Percentiles rank a stretch among this genome's conserved stretches.
phyloP scores from a whole-genome alignment of 2,113 vertebrate species.

The Dryoscopus gambensis region DNA sequence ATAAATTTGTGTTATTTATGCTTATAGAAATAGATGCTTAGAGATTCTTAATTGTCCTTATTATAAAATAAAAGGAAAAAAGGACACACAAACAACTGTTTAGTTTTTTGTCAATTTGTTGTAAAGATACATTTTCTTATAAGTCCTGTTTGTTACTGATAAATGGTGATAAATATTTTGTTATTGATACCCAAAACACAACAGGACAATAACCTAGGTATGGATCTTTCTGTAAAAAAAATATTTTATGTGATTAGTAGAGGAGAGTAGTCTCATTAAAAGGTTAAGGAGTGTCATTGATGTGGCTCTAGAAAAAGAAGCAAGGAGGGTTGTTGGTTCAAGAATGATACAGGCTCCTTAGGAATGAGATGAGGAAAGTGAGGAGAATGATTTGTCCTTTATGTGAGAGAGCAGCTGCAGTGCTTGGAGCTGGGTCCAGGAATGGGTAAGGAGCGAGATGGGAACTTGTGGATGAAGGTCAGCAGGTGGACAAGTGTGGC shows the following conservation, averaged over 20 bases:
- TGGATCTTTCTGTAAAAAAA: not conserved
- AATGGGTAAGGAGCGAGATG: not conserved
- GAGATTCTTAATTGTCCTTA: not conserved
- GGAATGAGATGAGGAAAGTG: not conserved
- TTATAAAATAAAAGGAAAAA: not conserved
- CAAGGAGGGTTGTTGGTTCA: not conserved
- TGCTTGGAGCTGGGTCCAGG: not conserved
- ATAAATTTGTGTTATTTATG: not conserved
- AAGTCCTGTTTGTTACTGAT: not conserved
- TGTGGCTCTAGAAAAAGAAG: not conserved
- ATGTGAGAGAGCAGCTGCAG: not conserved
- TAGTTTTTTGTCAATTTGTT: not conserved
- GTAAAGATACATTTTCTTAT: not conserved
- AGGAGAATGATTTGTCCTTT: not conserved
- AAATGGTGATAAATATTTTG: not conserved
- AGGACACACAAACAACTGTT: accelerated
- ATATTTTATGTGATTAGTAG: not conserved
- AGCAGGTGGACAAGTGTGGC: not conserved
- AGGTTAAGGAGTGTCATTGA: not conserved
- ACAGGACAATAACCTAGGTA: not conserved
- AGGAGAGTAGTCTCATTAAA: not conserved
- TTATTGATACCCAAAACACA: not conserved
- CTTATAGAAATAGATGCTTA: not conserved
- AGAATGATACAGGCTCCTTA: not conserved
- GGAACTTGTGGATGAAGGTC: not conserved